These are phyloP conservation scores for Todus mexicanus DNA, from an alignment of 2,797 vertebrate species.

Conservation along the genomic window DNA sequence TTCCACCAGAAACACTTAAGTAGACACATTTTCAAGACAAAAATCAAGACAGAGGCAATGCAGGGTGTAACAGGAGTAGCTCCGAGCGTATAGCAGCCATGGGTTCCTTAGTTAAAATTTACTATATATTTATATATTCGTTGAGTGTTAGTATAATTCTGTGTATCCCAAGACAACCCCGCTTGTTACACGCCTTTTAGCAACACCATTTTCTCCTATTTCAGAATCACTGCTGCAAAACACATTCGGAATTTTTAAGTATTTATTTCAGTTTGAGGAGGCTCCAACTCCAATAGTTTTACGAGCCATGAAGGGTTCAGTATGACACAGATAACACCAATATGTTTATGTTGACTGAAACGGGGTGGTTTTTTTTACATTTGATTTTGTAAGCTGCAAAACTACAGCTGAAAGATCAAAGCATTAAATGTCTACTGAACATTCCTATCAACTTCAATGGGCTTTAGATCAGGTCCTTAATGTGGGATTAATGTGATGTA, in stretches of 20 bases:
- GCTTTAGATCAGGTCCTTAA: slow-evolving; percentile 12
- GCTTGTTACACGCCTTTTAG: background rate
- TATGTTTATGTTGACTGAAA: background rate
- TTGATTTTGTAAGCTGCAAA: background rate
- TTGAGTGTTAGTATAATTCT: background rate
- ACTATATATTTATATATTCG: background rate
- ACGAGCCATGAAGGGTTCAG: background rate
- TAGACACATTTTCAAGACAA: background rate
- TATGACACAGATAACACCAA: background rate
- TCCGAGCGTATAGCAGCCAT: background rate
- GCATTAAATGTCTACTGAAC: background rate
- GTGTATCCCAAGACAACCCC: background rate
- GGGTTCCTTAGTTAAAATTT: background rate
- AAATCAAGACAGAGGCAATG: background rate
- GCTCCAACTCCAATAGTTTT: background rate
- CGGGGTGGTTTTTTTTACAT: background rate
- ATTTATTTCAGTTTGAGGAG: background rate
- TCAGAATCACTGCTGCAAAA: background rate
- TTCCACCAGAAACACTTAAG: background rate
- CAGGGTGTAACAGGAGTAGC: background rate
- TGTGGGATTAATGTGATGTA: background rate
- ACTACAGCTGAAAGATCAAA: background rate
- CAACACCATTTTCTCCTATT: background rate
- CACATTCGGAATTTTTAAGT: background rate
- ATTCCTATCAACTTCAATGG: background rate